Base-by-base conservation (phyloP, 2,113 vertebrate genomes). In the Grammomys surdaster region DNA sequence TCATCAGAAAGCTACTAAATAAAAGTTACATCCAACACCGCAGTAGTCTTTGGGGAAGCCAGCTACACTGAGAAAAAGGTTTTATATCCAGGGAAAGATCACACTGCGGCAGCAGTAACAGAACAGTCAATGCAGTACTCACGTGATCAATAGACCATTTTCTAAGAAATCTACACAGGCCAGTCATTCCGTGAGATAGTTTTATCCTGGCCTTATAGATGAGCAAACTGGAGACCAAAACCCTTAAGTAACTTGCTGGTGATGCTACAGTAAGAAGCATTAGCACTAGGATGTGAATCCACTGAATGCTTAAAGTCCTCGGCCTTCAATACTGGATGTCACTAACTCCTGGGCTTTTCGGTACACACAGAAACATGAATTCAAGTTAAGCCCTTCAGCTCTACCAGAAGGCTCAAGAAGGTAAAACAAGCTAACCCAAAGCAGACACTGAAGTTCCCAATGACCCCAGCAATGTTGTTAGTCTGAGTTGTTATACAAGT, bases 361-460 rank as follows among this genome's bases (percentile, higher is more conserved):
- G 70, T 73, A 73, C n/a, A 40, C 40, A 40, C 36, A 73, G 70
- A 40, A 40, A 73, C n/a, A 40, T 40, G 22, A 40, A n/a, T 75
- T 95, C 48, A 72, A 88, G 17, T 81, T 46, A 91, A 87, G 70
- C 8, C 81, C 40, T 58, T 89, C 78, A 60, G 28, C 19, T 75
- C 48, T 73, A 84, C 36, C 54, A 65, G 20, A 54, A 65, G 7
- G 81, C 19, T 46, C 43, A 26, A 65, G 33, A 28, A 95, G 91
- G 80, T 63, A 22, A 90, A 84, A 69, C 46, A 78, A 94, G 8
- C 60, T 82, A 90, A 85, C 63, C 8, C 58, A 90, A 89, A 82
- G 13, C 19, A 80, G 58, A 69, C 43, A 77, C 81, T 36, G 2
- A 58, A 91, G 46, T 81, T 46, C 67, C 67, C 28, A 58, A 26